These are phyloP conservation scores for Puntigrus tetrazona DNA, from an alignment of 2,113 vertebrate species.

Conservation along the genomic window DNA sequence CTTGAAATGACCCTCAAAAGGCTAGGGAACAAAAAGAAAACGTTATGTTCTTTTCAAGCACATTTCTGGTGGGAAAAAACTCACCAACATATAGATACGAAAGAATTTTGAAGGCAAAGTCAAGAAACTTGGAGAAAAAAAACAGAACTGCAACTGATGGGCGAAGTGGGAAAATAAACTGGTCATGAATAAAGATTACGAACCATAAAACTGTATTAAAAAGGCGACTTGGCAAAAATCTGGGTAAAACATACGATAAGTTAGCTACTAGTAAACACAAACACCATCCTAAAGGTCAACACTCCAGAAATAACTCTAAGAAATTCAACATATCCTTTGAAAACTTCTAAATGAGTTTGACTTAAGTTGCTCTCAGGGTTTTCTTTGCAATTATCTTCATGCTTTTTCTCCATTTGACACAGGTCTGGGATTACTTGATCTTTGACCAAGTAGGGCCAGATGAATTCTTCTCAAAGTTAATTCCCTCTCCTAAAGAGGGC, in stretches of 20 bases:
- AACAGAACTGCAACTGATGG: background rate
- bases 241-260: background rate
- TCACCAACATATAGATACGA: background rate
- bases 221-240: background rate
- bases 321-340: background rate
- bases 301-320: background rate
- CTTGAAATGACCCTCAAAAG: background rate
- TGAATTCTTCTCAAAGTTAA: slow-evolving; percentile 36
- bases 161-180: background rate
- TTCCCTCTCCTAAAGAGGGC: slow-evolving; percentile 18
- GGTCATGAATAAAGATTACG: background rate
- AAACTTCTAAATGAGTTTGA: slow-evolving; percentile 50
- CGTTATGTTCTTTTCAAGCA: background rate
- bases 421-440: slow-evolving; percentile 53
- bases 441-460: slow-evolving; percentile 30
- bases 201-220: background rate
- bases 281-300: slow-evolving; percentile 1
- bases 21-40: background rate
- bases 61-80: background rate
- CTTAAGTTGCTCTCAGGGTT: slow-evolving; percentile 7
- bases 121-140: background rate
- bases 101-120: background rate
- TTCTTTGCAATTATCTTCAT: slow-evolving; percentile 52
- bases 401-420: slow-evolving; percentile 6
- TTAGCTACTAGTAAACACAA: background rate